Evolutionary conservation across 2,113 vertebrate species (phyloP), one percentile per base, ranked within the genome.

Genomic region (Ctenomys sociabilis): DNA sequence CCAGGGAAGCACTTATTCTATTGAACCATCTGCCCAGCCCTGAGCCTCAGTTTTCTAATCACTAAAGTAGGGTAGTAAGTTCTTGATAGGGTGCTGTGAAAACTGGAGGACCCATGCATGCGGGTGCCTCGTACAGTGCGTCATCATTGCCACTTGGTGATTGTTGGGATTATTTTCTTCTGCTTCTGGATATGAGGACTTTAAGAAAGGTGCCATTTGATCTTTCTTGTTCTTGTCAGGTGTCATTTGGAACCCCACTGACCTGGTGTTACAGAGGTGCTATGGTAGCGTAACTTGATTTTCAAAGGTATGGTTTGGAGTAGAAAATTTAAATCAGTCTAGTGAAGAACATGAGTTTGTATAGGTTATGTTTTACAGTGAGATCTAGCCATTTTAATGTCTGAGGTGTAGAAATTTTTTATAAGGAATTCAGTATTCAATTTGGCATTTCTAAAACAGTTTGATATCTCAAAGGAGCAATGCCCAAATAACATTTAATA

Each of bases 401-500:
- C 78, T 75, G 83, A 26, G 10, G 22, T 43, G 43, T 13, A 24
- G 37, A 43, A 75, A 26, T 75, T 43, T 75, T 75, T 43, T 26
- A 43, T 2, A 43, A 43, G 59, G 66, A 94, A 81, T 88, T 85
- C 2, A 75, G 4, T 90, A 64, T 96, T 37, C 37, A 82, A 16
- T 85, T 93, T 88, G 63, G 21, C 61, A 83, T 95, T 95, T 96
- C 64, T 94, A 59, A 86, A 73, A 92, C 40, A 40, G 52, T 16
- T 85, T 91, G 77, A 54, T 94, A 75, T 64, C 88, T 94, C 94
- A 70, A 92, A 52, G 28, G 82, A 86, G 40, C 72, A n/a, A 93
- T 75, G 17, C 85, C 70, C 32, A 95, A 82, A n/a, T 68, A 96
- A 57, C 26, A 89, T 89, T 70, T 93, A 95, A 88, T 84, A 92